Evolutionary conservation across 2,797 vertebrate species (phyloP).

Genomic region (Cottoperca gobio): DNA sequence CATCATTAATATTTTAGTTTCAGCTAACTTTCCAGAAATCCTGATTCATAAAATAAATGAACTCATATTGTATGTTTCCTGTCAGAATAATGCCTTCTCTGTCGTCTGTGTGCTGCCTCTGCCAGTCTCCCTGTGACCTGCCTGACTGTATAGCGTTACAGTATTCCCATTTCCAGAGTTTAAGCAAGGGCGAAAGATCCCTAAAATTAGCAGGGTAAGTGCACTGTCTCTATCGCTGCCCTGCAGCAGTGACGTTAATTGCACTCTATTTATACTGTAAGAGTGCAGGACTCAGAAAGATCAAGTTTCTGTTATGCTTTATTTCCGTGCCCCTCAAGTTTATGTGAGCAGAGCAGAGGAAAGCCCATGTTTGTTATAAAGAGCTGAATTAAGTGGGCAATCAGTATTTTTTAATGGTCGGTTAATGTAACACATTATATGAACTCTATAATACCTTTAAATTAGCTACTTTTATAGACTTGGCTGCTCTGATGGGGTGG

Average conservation of each 20-base stretch:
- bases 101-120: conserved; percentile 45
- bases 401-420: conserved; percentile 33
- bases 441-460: conserved; percentile 14
- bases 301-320: conserved; percentile 81
- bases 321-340: conserved; percentile 56
- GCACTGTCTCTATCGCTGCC: conserved; percentile 77
- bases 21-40: background rate
- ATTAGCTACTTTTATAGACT: conserved; percentile 22
- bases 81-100: conserved; percentile 44
- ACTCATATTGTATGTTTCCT: conserved; percentile 8
- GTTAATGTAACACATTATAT: conserved; percentile 7
- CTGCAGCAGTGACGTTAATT: conserved; percentile 81
- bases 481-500: background rate
- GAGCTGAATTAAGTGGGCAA: conserved; percentile 18
- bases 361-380: conserved; percentile 38
- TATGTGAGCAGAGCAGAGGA: conserved; percentile 26
- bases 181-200: conserved; percentile 70
- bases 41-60: background rate
- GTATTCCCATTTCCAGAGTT: conserved; percentile 73
- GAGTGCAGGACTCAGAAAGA: conserved; percentile 75
- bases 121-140: conserved; percentile 58
- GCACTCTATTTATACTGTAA: conserved; percentile 83
- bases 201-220: conserved; percentile 83
- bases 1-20: conserved; percentile 19
- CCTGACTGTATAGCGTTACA: conserved; percentile 69